Percentiles rank a stretch among this genome's conserved stretches.
Evolutionary conservation across 2,888 invertebrate species (phyloP).

Genomic region (Punctoribates punctum): DNA sequence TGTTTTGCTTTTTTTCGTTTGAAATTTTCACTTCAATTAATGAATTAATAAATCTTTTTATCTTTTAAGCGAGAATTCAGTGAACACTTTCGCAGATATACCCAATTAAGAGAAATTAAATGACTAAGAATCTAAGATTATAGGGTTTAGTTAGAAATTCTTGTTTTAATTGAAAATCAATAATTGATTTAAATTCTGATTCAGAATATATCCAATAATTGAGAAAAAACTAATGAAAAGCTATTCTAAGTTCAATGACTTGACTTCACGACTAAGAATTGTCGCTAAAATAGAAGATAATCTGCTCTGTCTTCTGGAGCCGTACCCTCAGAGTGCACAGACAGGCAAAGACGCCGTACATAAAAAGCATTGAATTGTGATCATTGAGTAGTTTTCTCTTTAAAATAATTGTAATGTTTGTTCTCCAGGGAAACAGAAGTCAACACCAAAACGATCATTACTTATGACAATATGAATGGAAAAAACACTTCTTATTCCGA

Average conservation of each 20-base stretch:
- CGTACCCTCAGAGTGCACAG: no score
- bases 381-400: not conserved
- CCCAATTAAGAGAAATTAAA: no score
- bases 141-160: no score
- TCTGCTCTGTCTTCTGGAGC: not conserved
- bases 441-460: slow-evolving; percentile 11
- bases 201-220: no score
- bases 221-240: not conserved
- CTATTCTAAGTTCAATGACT: slow-evolving; percentile 8
- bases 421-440: slow-evolving; percentile 10
- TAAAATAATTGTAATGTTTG: not conserved
- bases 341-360: not conserved
- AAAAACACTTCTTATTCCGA: not conserved
- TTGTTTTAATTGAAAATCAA: no score
- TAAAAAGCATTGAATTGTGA: not conserved
- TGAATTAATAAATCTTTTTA: no score
- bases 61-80: no score
- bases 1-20: no score
- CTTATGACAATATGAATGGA: not conserved
- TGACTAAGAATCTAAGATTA: no score
- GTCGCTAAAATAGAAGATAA: slow-evolving; percentile 20
- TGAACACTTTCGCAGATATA: no score
- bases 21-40: no score
- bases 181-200: no score
- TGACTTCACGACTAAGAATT: not conserved